A percentile compares a stretch with the other conserved stretches of the same genome.
These are phyloP conservation scores for Sebastes hubbsi DNA, from an alignment of 2,797 vertebrate genomes.

Conservation along the genomic window DNA sequence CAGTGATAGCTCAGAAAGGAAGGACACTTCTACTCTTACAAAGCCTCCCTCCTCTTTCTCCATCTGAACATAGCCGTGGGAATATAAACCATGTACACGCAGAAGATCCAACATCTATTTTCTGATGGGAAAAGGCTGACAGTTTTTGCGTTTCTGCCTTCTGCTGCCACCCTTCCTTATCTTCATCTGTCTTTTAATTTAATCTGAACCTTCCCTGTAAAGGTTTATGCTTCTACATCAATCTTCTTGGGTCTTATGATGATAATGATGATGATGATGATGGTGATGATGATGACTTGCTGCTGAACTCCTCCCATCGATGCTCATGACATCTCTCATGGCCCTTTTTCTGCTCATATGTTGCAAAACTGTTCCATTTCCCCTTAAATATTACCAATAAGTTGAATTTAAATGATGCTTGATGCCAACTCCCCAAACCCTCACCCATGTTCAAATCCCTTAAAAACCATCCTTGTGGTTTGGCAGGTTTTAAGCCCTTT, in stretches of 20 bases:
- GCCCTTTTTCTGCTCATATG: neutral
- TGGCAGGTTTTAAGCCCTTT: constrained; percentile 31
- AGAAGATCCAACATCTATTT: constrained; percentile 69
- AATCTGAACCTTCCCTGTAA: constrained; percentile 31
- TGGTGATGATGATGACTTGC: constrained; percentile 37
- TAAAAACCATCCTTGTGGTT: neutral
- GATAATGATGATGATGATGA: constrained; percentile 32
- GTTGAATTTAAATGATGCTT: neutral
- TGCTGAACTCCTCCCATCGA: constrained; percentile 21
- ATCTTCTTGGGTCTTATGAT: constrained; percentile 23
- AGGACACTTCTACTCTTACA: constrained; percentile 73
- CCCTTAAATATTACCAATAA: neutral
- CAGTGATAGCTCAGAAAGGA: constrained; percentile 36
- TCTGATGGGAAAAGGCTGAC: constrained; percentile 67
- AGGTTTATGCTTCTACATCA: constrained; percentile 40
- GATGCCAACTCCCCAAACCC: neutral
- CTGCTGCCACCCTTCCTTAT: constrained; percentile 48
- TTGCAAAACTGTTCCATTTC: neutral
- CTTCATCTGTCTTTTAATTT: constrained; percentile 66
- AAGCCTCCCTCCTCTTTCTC: constrained; percentile 62
- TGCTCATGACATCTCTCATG: constrained; percentile 25
- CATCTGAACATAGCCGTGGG: constrained; percentile 67
- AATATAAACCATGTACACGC: constrained; percentile 51
- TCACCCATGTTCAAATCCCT: neutral
- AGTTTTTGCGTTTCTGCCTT: constrained; percentile 49